These are phyloP conservation scores for Hololepta plana DNA, from an alignment of 2,888 invertebrate genomes.

Conservation along the genomic window DNA sequence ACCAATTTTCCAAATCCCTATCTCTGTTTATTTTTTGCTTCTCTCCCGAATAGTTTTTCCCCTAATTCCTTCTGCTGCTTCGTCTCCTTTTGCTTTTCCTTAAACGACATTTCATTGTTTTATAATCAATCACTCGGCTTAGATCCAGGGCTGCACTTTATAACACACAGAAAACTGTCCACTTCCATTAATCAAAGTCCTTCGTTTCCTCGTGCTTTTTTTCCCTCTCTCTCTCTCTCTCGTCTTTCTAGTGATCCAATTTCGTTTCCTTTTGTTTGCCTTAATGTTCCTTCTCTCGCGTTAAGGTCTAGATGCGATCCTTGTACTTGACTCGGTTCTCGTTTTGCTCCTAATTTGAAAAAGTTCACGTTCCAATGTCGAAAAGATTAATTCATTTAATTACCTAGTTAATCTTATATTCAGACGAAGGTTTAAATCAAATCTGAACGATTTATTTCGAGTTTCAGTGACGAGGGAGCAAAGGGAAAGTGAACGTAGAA, in stretches of 20 bases:
- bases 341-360: conserved; percentile 18
- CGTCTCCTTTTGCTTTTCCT: no score
- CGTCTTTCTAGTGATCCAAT: conserved; percentile 27
- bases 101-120: conserved; percentile 10
- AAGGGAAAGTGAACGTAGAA: no score
- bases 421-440: no score
- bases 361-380: conserved; percentile 14
- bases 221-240: no score
- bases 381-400: conserved; percentile 4
- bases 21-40: no score
- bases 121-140: conserved; percentile 14
- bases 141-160: conserved; percentile 19
- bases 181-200: conserved; percentile 26
- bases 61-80: no score
- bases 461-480: no score
- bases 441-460: no score
- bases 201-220: no score
- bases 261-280: conserved; percentile 24
- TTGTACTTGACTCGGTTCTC: conserved; percentile 16
- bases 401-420: no score
- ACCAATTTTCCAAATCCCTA: no score
- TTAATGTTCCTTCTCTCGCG: conserved; percentile 17
- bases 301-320: conserved; percentile 20
- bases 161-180: conserved; percentile 20
- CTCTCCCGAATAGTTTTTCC: no score